These are phyloP conservation scores for Axis porcinus DNA, from an alignment of 2,113 vertebrate species.

Conservation along the genomic window DNA sequence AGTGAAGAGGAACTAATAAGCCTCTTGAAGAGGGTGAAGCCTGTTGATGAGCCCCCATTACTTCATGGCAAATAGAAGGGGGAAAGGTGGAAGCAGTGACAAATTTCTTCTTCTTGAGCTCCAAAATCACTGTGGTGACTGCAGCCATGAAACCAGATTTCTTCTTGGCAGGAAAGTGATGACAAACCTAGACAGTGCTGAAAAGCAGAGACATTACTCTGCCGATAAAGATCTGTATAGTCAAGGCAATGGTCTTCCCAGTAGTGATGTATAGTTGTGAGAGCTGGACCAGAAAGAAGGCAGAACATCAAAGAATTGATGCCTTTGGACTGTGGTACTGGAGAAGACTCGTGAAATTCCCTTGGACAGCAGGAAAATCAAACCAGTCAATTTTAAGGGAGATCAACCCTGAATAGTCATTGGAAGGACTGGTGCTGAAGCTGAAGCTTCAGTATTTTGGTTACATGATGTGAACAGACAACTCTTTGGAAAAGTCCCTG, in stretches of 20 bases:
- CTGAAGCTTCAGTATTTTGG: not conserved
- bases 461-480: not conserved
- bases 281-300: not conserved
- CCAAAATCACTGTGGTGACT: not conserved
- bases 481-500: not conserved
- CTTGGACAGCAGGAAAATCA: not conserved
- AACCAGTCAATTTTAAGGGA: not conserved
- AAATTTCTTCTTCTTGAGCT: not conserved
- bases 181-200: not conserved
- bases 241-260: not conserved
- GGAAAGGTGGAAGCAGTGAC: not conserved
- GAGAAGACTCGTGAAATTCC: accelerated
- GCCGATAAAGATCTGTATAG: not conserved
- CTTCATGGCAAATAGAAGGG: not conserved
- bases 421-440: not conserved
- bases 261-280: not conserved
- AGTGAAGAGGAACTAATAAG: not conserved
- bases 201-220: not conserved
- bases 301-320: not conserved
- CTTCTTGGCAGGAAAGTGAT: not conserved
- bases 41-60: not conserved
- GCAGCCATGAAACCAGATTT: not conserved
- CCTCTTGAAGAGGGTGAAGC: not conserved
- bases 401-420: not conserved
- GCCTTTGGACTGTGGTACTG: not conserved